A percentile compares a stretch with the other conserved stretches of the same genome.
Conservation (phyloP, 2,113 vertebrate species). For the Trinectes maculatus region DNA sequence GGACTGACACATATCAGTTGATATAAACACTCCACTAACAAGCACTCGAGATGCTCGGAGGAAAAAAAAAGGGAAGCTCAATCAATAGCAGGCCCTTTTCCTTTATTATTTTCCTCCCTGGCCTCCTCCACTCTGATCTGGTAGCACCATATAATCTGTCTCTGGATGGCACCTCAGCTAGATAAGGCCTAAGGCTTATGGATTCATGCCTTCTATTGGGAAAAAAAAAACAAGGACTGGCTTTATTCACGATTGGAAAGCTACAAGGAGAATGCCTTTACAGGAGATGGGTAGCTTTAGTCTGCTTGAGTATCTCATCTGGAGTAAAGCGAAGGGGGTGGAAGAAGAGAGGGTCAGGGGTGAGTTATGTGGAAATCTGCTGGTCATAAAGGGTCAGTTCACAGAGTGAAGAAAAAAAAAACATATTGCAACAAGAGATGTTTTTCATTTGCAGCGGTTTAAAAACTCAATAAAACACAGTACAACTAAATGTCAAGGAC, state of each 20-base stretch:
- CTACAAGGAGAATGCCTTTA: slow-evolving; percentile 23
- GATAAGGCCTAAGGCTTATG: slow-evolving; percentile 54
- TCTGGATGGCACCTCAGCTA: slow-evolving; percentile 69
- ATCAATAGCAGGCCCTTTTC: slow-evolving; percentile 67
- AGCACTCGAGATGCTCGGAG: slow-evolving; percentile 25
- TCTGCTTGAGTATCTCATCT: too few relatives aligned
- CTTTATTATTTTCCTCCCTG: slow-evolving; percentile 56
- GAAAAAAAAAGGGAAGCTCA: slow-evolving; percentile 44
- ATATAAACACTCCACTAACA: slow-evolving; percentile 15
- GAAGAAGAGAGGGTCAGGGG: too few relatives aligned
- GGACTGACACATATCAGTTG: neutral
- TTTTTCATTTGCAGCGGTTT: slow-evolving; percentile 4
- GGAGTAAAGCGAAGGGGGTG: too few relatives aligned
- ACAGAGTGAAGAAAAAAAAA: neutral
- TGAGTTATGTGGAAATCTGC: neutral
- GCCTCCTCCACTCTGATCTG: slow-evolving; percentile 68
- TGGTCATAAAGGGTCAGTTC: neutral
- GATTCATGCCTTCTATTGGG: slow-evolving; percentile 63
- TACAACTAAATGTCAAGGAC: too few relatives aligned
- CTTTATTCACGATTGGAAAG: slow-evolving; percentile 43
- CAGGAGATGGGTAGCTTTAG: too few relatives aligned
- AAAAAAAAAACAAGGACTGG: slow-evolving; percentile 41
- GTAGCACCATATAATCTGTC: slow-evolving; percentile 76
- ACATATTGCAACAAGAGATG: neutral
- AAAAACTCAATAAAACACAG: too few relatives aligned